Evolutionary conservation across 1,140 invertebrate species (phyloP).

Genomic region (Venturia canescens): DNA sequence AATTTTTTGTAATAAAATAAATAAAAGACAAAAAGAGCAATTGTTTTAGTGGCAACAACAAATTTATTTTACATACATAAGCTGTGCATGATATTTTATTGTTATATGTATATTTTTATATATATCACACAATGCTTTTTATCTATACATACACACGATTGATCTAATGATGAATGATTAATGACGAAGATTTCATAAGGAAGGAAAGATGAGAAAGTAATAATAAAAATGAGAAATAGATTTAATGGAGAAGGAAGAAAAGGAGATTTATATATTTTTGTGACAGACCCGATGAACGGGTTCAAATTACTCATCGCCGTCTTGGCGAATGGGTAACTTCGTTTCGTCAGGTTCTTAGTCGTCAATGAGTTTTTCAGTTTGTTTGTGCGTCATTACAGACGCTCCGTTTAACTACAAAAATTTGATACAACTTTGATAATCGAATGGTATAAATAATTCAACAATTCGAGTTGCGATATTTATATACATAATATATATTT

Average conservation of each 20-base stretch:
- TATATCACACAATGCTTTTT: conserved; percentile 38
- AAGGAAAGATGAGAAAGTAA: not conserved
- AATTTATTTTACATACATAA: conserved; percentile 37
- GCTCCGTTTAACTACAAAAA: conserved; percentile 14
- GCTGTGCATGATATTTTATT: conserved; percentile 30
- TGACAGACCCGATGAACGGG: not conserved
- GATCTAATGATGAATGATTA: conserved; percentile 1
- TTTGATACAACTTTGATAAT: conserved; percentile 10
- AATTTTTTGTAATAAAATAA: conserved; percentile 23
- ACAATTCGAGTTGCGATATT: conserved; percentile 9
- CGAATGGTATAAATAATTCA: conserved; percentile 1
- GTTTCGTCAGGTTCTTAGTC: conserved; percentile 5
- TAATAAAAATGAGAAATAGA: not conserved
- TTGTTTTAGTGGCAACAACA: conserved; percentile 11
- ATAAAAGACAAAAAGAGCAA: not conserved
- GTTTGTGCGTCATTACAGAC: not conserved
- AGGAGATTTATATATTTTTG: not conserved
- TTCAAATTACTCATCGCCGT: not conserved
- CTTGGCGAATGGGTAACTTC: conserved; percentile 2
- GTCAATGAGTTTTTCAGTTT: conserved; percentile 20
- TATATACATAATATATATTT: conserved; percentile 9
- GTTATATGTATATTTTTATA: conserved; percentile 19
- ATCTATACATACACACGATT: conserved; percentile 25
- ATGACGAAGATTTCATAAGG: not conserved
- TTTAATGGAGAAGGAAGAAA: not conserved